Evolutionary conservation across 2,113 vertebrate genomes (phyloP).

Genomic region (Castor canadensis): DNA sequence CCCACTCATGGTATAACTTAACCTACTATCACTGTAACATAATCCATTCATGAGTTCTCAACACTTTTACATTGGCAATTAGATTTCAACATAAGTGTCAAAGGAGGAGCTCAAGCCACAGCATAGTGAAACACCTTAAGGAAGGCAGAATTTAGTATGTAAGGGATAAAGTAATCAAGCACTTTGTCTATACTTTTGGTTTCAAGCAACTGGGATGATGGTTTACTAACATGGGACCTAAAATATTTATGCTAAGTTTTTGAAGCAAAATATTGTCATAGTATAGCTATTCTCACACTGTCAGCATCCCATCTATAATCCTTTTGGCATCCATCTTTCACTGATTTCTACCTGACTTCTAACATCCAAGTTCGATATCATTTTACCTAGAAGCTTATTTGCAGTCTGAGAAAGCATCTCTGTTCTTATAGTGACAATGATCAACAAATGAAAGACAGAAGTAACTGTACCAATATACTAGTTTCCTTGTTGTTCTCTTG

Average conservation of each 20-base stretch:
- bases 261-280: no score
- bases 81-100: not conserved
- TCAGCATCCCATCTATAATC: not conserved
- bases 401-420: not conserved
- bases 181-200: not conserved
- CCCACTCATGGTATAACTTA: not conserved
- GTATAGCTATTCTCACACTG: no score
- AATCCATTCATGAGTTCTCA: not conserved
- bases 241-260: no score
- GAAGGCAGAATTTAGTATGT: not conserved
- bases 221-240: no score
- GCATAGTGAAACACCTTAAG: not conserved
- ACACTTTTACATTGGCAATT: not conserved
- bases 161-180: not conserved
- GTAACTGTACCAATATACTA: not conserved
- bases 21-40: not conserved
- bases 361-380: not conserved
- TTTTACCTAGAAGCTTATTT: not conserved
- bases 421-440: not conserved
- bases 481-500: not conserved
- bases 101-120: not conserved
- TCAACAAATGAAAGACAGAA: not conserved
- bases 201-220: not conserved
- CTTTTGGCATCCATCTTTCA: not conserved
- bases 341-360: not conserved